These are phyloP conservation scores for Ruditapes philippinarum DNA, from an alignment of 1,140 invertebrate species.

Conservation along the genomic window DNA sequence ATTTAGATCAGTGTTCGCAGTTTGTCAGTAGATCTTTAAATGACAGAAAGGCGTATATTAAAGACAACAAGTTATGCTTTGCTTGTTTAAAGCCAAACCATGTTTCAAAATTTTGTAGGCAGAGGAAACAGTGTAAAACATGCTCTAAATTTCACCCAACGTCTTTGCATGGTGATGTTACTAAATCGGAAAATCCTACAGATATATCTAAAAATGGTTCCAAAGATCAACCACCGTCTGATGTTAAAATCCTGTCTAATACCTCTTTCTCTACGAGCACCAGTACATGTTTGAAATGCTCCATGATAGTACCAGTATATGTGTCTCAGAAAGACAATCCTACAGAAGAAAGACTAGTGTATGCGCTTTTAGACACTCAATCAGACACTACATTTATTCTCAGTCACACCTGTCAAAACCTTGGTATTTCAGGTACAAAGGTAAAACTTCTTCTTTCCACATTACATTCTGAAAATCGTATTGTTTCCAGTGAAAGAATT, in stretches of 20 bases:
- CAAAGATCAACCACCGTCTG: too few species aligned
- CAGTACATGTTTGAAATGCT: not conserved
- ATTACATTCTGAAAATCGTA: not conserved
- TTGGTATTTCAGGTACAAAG: not conserved
- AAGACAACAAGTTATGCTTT: slow-evolving; percentile 2
- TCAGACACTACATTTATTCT: slow-evolving; percentile 44
- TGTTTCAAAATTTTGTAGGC: not conserved
- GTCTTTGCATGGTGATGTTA: not conserved
- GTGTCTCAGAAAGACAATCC: not conserved
- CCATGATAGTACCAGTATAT: slow-evolving; percentile 17
- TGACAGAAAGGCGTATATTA: not conserved
- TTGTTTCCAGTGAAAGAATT: slow-evolving; percentile 26
- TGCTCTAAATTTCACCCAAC: slow-evolving; percentile 21
- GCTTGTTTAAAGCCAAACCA: not conserved
- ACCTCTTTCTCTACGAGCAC: too few species aligned
- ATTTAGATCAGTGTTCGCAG: not conserved
- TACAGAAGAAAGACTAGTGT: not conserved
- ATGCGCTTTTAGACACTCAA: slow-evolving; percentile 33
- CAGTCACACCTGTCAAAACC: not conserved
- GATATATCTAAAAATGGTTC: too few species aligned
- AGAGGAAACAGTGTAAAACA: not conserved
- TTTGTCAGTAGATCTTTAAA: not conserved
- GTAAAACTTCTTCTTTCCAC: slow-evolving; percentile 24
- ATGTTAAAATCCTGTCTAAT: too few species aligned
- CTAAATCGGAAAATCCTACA: too few species aligned